A percentile compares a stretch with the other conserved stretches of the same genome.
Conservation (phyloP, 2,797 vertebrate genomes). For the Crypturellus tataupa region DNA sequence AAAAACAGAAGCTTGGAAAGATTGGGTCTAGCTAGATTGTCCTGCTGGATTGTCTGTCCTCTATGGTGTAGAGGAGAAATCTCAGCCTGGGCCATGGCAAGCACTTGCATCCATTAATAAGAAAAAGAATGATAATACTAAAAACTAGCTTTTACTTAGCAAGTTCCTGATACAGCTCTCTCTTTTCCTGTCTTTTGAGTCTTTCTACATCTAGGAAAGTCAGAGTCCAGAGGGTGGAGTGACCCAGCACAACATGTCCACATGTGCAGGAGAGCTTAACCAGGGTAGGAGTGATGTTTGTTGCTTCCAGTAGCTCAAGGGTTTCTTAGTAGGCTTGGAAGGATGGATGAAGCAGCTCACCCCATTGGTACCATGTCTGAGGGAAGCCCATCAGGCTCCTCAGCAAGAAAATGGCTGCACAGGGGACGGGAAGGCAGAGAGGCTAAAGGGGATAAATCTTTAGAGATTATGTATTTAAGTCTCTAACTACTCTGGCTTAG, state of each 20-base stretch:
- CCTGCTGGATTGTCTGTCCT: not conserved
- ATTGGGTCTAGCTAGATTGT: not conserved
- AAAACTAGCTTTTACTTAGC: not conserved
- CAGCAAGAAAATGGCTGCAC: not conserved
- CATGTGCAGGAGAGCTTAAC: not conserved
- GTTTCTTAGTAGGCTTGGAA: not conserved
- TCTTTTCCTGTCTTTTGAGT: too few relatives aligned
- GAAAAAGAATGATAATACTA: not conserved
- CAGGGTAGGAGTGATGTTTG: too few relatives aligned
- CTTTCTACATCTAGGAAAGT: not conserved
- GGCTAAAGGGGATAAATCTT: too few relatives aligned
- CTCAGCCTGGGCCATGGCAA: not conserved
- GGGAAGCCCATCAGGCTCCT: not conserved
- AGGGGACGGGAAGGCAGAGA: not conserved
- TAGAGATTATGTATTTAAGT: accelerated
- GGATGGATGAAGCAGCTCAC: not conserved
- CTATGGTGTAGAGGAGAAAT: not conserved
- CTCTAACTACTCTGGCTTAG: not conserved
- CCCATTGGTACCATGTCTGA: accelerated
- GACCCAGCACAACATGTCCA: not conserved
- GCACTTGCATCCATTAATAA: not conserved
- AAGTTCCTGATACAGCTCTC: not conserved
- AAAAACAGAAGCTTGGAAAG: not conserved
- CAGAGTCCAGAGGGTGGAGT: not conserved
- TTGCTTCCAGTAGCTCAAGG: not conserved